Base-by-base conservation (phyloP, 2,113 vertebrate species). In the Neogobius melanostomus region DNA sequence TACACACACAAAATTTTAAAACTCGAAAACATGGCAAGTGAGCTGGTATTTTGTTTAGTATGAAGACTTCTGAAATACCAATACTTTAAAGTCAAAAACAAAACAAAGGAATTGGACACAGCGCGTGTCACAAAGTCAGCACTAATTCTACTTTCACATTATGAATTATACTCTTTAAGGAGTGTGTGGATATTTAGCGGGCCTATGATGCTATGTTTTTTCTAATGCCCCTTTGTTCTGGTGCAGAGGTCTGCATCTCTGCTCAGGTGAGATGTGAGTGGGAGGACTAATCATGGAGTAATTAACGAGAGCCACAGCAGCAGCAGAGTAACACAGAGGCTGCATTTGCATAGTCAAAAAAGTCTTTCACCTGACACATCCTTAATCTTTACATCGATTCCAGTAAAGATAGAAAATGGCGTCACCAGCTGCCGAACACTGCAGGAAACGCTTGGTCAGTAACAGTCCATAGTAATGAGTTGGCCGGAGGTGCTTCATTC, bases 211-310 rank as follows among this genome's bases (percentile, higher is more conserved):
- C 28, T 28, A 28, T 28, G 28, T 28, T 28, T 28, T 28, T 28
- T 28, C 28, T 3, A 1, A 49, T 49, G 48, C 48, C 14, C 11
- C 48, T 11, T 1, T 49, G 48, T 14, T 1, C 11, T 15, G 51
- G 42, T 16, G 54, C 43, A 43, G 16, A 62, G 45, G 50, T 53
- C 57, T 52, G 71, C 11, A 54, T 74, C 64, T 36, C 75, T 54
- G 70, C 72, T 51, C 76, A 61, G 73, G 68, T 54, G 68, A 69
- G 53, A 67, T 64, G 66, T 64, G 77, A 81, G 86, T 78, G 75
- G 82, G 82, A 78, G 80, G 82, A 74, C 79, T 77, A 83, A 85
- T 71, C 60, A 79, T 36, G 72, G 60, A 9, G 76, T 75, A 79
- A 85, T 82, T 79, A 80, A 83, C 75, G 72, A 9, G 59, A 66